Percentiles rank a stretch among this genome's conserved stretches.
Conservation (phyloP, 2,888 invertebrate genomes). For the Sesia apiformis region DNA sequence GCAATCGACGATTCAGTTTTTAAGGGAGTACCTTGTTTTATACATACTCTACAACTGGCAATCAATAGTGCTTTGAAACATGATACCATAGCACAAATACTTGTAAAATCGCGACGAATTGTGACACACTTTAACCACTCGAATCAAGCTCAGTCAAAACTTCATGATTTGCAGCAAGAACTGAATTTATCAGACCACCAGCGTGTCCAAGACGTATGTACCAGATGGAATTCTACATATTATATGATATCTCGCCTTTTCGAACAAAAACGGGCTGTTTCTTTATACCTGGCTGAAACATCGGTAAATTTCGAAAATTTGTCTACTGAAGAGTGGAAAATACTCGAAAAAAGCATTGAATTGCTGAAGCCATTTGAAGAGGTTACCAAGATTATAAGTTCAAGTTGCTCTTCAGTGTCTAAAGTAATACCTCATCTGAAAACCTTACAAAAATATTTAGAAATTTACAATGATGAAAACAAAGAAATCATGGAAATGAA, state of each 20-base stretch:
- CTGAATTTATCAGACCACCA: slow-evolving; percentile 2
- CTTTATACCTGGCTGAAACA: too few relatives aligned
- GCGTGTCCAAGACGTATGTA: slow-evolving; percentile 4
- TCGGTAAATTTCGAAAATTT: too few relatives aligned
- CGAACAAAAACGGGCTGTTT: slow-evolving; percentile 3
- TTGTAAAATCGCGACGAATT: slow-evolving; percentile 2
- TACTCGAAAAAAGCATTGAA: too few relatives aligned
- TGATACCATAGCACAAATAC: slow-evolving; percentile 3
- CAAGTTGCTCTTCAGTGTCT: too few relatives aligned
- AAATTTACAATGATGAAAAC: too few relatives aligned
- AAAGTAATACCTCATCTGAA: too few relatives aligned
- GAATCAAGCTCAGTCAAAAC: slow-evolving; percentile 5
- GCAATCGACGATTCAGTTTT: too few relatives aligned
- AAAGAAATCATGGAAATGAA: too few relatives aligned
- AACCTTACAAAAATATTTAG: too few relatives aligned
- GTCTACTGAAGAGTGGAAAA: too few relatives aligned
- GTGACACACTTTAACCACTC: slow-evolving; percentile 7
- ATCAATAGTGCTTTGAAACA: slow-evolving; percentile 3
- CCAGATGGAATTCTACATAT: slow-evolving; percentile 3
- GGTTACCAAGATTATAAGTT: too few relatives aligned
- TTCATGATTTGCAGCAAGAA: slow-evolving; percentile 4
- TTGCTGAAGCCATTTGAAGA: too few relatives aligned
- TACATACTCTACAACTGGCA: slow-evolving; percentile 5
- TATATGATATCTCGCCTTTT: slow-evolving; percentile 5
- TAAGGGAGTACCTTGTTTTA: slow-evolving; percentile 7